Percentiles rank a stretch among this genome's conserved stretches.
Conservation (phyloP, 2,113 vertebrate species). For the Scalopus aquaticus region DNA sequence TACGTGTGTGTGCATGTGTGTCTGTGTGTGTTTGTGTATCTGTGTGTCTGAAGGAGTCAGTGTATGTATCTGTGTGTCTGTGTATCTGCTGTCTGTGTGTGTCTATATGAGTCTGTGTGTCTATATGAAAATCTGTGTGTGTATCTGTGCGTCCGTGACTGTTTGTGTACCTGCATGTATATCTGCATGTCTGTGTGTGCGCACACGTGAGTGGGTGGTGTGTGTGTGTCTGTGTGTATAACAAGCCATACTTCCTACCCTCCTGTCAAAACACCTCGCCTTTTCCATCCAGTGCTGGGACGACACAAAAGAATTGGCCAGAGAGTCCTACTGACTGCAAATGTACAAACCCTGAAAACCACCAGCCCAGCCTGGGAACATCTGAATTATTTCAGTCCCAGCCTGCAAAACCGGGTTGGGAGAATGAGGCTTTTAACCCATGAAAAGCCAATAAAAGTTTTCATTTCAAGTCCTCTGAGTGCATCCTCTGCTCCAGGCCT, state of each 20-base stretch:
- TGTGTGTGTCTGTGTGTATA: rapidly evolving
- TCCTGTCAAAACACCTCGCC: background rate
- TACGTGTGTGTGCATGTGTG: rapidly evolving
- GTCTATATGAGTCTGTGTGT: too few species aligned
- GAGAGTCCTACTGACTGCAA: background rate
- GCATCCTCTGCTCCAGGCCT: background rate
- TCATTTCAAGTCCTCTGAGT: background rate
- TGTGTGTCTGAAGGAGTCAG: too few species aligned
- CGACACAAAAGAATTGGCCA: background rate
- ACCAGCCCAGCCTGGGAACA: background rate
- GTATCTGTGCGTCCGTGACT: too few species aligned
- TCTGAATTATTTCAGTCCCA: background rate
- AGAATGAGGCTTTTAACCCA: background rate
- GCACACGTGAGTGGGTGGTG: too few species aligned
- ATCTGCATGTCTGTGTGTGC: too few species aligned
- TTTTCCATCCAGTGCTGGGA: background rate
- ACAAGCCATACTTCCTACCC: background rate
- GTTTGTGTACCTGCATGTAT: too few species aligned
- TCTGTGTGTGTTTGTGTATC: rapidly evolving
- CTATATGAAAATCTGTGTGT: too few species aligned
- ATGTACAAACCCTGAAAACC: background rate
- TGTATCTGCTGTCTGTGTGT: too few species aligned
- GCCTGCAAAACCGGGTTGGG: background rate
- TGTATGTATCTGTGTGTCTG: too few species aligned
- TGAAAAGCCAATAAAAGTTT: background rate